A percentile compares a stretch with the other conserved stretches of the same genome.
Evolutionary conservation across 2,888 invertebrate species (phyloP).

Genomic region (Napeogenes sylphis): DNA sequence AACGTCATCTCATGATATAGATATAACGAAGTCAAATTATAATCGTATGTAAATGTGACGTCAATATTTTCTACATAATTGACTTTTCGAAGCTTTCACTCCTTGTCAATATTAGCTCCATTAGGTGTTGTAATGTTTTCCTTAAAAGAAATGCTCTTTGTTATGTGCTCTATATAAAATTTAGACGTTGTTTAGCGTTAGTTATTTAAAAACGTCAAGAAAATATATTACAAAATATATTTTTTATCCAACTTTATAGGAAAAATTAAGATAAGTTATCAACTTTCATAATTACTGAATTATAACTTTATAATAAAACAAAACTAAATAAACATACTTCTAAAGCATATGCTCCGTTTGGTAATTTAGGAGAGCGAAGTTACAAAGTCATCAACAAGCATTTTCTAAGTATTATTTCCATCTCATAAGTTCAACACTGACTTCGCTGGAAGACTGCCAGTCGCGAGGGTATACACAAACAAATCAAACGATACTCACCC

Average conservation of each 20-base stretch:
- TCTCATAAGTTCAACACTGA: slow-evolving; percentile 21
- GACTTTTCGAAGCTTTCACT: slow-evolving; percentile 16
- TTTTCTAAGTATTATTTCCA: slow-evolving; percentile 23
- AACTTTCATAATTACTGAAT: not conserved
- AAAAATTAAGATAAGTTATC: too few relatives aligned
- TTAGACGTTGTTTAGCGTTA: too few relatives aligned
- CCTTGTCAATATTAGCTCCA: slow-evolving; percentile 21
- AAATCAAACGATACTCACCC: slow-evolving; percentile 2
- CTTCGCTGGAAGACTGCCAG: slow-evolving; percentile 27
- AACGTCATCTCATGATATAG: too few relatives aligned
- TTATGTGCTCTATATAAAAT: too few relatives aligned
- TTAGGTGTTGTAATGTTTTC: slow-evolving; percentile 21
- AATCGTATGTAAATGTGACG: slow-evolving; percentile 25
- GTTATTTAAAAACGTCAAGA: too few relatives aligned
- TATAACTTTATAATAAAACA: not conserved
- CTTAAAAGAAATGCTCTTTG: not conserved
- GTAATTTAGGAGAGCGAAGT: slow-evolving; percentile 6
- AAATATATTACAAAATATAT: too few relatives aligned
- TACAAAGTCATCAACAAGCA: slow-evolving; percentile 21
- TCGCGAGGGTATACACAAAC: slow-evolving; percentile 6
- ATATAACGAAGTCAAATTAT: not conserved
- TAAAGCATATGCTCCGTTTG: slow-evolving; percentile 5
- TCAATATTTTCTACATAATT: slow-evolving; percentile 21
- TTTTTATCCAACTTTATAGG: too few relatives aligned
- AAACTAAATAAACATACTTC: not conserved